Base-by-base conservation (phyloP, 2,888 invertebrate genomes). In the Chrysolina americana region DNA sequence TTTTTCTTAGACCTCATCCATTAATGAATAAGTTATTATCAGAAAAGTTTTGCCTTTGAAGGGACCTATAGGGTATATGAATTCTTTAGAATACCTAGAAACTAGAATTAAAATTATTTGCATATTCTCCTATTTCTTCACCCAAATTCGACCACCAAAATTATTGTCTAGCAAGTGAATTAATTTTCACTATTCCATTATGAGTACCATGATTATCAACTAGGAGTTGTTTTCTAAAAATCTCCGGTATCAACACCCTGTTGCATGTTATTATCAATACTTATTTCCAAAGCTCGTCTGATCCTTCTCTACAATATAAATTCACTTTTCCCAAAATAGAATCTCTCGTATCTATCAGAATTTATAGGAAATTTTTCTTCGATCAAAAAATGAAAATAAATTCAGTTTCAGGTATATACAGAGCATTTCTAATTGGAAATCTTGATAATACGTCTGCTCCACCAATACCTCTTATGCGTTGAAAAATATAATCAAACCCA, bases 91-190 rank as follows among this genome's bases (percentile, higher is more conserved):
- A n/a, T n/a, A n/a, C n/a, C n/a, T n/a, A n/a, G n/a, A n/a, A n/a
- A n/a, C n/a, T n/a, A n/a, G 68, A 71, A n/a, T 68, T 65, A 69
- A 84, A 84, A 44, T 74, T 66, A 65, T 77, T 78, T 15, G 82
- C 77, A 10, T 75, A 68, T 1, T 70, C 17, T 75, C 82, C 83
- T 17, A 85, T 84, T 17, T 84, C 82, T 0, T 74, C 41, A 63
- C 83, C 80, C 17, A 84, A 70, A 13, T 64, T 70, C 6, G 84
- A 82, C 82, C 81, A 84, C 76, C 76, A 85, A 65, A 70, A 48
- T 17, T 70, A 63, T 41, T 70, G 70, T 41, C 63, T 44, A 4
- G 81, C 82, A 70, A 80, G 80, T 15, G 80, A 70, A 76, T 84
- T 85, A 79, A 82, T 83, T 77, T 70, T 81, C 11, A 69, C 66